Evolutionary conservation across 2,888 invertebrate species (phyloP).

Genomic region (Lasioglossum malachurum): DNA sequence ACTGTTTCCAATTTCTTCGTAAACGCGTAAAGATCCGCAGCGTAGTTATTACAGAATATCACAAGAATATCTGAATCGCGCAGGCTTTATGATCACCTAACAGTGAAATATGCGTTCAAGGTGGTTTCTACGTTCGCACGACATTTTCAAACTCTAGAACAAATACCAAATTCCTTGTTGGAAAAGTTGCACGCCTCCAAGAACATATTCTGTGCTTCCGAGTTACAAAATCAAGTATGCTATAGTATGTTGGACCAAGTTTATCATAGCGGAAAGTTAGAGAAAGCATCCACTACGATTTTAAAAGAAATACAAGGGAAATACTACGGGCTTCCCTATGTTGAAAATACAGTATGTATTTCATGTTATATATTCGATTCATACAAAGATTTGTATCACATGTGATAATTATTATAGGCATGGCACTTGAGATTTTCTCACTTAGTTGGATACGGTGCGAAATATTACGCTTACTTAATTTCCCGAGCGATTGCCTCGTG

Average conservation of each 20-base stretch:
- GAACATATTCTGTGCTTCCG: conserved; percentile 94
- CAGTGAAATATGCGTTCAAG: conserved; percentile 81
- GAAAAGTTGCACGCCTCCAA: conserved; percentile 93
- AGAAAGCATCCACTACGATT: conserved; percentile 87
- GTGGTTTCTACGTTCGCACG: conserved; percentile 94
- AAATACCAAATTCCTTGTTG: conserved; percentile 92
- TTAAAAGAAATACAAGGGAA: conserved; percentile 91
- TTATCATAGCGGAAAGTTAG: conserved; percentile 90
- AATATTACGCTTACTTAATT: conserved; percentile 98
- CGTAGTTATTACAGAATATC: neutral
- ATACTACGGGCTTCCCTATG: conserved; percentile 95
- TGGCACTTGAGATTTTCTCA: conserved; percentile 99
- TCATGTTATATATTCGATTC: conserved; percentile 12
- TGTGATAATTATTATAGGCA: conserved; percentile 86
- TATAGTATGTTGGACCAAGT: conserved; percentile 96
- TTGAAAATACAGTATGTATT: conserved; percentile 91
- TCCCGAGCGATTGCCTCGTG: conserved; percentile 96
- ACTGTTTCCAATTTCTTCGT: no score
- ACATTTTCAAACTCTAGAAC: conserved; percentile 95
- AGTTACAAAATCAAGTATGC: conserved; percentile 95
- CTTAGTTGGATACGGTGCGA: conserved; percentile 98
- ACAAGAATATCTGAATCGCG: neutral
- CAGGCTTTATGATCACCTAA: conserved; percentile 8
- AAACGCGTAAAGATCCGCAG: no score
- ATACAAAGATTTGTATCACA: neutral